Percentiles rank a stretch among this genome's conserved stretches.
Evolutionary conservation across 2,888 invertebrate species (phyloP).

Genomic region (Pristionchus mayeri): DNA sequence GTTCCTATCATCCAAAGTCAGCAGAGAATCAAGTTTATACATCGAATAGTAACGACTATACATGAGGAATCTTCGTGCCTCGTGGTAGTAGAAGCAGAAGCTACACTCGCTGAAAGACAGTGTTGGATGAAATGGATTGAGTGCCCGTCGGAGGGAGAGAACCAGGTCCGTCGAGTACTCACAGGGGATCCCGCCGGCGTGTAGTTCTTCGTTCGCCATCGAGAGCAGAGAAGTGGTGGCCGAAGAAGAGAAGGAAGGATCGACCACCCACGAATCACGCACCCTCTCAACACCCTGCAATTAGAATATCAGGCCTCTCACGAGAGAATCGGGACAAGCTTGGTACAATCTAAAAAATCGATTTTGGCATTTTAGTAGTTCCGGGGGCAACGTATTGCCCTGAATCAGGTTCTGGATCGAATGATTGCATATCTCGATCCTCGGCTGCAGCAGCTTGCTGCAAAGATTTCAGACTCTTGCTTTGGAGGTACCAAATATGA

Average conservation of each 20-base stretch:
- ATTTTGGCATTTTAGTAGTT: too few relatives aligned
- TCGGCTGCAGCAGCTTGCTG: too few relatives aligned
- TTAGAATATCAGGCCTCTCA: background rate
- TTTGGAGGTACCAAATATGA: too few relatives aligned
- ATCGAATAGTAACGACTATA: background rate
- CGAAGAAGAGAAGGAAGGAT: background rate
- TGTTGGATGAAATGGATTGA: too few relatives aligned
- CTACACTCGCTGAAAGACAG: background rate
- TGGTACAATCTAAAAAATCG: too few relatives aligned
- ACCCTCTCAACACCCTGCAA: background rate
- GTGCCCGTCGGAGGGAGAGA: background rate
- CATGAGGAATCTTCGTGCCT: background rate
- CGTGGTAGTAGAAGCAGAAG: background rate
- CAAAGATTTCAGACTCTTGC: too few relatives aligned
- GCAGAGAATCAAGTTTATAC: conserved; percentile 39
- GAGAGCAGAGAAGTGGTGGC: background rate
- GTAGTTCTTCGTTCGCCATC: background rate
- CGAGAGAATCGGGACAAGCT: too few relatives aligned
- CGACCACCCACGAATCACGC: background rate
- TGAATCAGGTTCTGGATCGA: too few relatives aligned
- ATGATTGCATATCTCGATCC: too few relatives aligned
- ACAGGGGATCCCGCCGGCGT: conserved; percentile 16
- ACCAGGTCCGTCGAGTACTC: background rate
- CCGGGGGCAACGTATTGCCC: too few relatives aligned
- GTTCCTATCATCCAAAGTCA: too few relatives aligned